Evolutionary conservation across 2,888 invertebrate genomes (phyloP).

Genomic region (Epinotia brunnichana): DNA sequence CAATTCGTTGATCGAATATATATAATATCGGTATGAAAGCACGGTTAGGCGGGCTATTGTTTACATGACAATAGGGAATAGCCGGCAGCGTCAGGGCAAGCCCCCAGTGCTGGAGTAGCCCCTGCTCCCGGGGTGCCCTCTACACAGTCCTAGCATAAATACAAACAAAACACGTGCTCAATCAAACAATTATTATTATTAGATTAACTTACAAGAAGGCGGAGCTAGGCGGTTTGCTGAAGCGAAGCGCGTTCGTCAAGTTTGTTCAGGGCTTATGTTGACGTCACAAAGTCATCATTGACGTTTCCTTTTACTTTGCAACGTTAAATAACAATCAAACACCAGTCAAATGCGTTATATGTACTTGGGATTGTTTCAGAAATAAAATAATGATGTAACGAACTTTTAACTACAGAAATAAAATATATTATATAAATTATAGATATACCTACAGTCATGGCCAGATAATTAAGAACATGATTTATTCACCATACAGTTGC

Average conservation of each 20-base stretch:
- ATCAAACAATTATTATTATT: not conserved
- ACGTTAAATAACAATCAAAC: not conserved
- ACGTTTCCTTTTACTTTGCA: slow-evolving; percentile 3
- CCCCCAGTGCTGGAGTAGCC: not conserved
- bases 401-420: too few species aligned
- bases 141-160: not conserved
- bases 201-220: not conserved
- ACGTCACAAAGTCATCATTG: slow-evolving; percentile 23
- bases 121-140: not conserved
- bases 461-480: too few species aligned
- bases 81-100: too few species aligned
- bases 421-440: too few species aligned
- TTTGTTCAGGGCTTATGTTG: slow-evolving; percentile 23
- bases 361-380: not conserved
- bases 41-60: too few species aligned
- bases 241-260: slow-evolving; percentile 5
- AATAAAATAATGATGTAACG: not conserved
- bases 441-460: too few species aligned
- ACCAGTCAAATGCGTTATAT: not conserved
- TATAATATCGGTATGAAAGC: too few species aligned
- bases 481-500: too few species aligned
- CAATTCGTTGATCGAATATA: too few species aligned
- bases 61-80: too few species aligned
- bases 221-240: slow-evolving; percentile 9
- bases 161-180: not conserved